Evolutionary conservation across 2,888 invertebrate species (phyloP).

Genomic region (Sceliomorpha sp.): DNA sequence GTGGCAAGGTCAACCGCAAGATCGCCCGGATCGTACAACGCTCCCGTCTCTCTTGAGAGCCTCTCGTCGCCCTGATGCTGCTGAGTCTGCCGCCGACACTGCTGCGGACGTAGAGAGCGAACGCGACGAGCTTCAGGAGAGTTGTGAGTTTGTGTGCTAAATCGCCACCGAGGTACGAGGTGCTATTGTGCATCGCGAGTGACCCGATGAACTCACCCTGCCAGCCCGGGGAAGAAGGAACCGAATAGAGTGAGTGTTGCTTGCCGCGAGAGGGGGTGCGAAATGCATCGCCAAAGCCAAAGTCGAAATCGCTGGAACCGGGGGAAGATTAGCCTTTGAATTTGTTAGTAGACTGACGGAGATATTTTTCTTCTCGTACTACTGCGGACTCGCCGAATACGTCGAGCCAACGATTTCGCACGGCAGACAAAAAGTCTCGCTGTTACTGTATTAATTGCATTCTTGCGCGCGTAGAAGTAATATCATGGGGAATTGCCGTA

Average conservation of each 20-base stretch:
- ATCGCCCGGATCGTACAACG: conserved; percentile 62
- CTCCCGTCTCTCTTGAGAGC: conserved; percentile 56
- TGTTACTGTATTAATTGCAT: too few relatives aligned
- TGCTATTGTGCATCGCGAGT: conserved; percentile 28
- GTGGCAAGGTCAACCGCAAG: conserved; percentile 72
- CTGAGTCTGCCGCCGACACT: conserved; percentile 42
- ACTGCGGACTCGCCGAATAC: too few relatives aligned
- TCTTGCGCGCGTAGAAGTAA: too few relatives aligned
- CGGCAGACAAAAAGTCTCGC: too few relatives aligned
- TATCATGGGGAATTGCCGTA: too few relatives aligned
- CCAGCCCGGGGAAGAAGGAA: conserved; percentile 19
- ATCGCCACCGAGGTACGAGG: conserved; percentile 1
- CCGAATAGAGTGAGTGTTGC: conserved; percentile 32
- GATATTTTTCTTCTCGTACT: too few relatives aligned
- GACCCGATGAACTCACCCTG: conserved; percentile 49
- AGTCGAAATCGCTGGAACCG: too few relatives aligned
- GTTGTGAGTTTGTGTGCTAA: conserved; percentile 12
- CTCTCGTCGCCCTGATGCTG: conserved; percentile 49
- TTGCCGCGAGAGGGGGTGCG: too few relatives aligned
- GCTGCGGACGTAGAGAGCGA: conserved; percentile 26
- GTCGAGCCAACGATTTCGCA: too few relatives aligned
- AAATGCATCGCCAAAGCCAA: too few relatives aligned
- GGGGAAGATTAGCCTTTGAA: too few relatives aligned
- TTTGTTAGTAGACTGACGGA: too few relatives aligned
- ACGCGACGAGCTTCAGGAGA: neutral